Evolutionary conservation across 1,140 invertebrate species (phyloP).

Genomic region (Drosophila malerkotliana): DNA sequence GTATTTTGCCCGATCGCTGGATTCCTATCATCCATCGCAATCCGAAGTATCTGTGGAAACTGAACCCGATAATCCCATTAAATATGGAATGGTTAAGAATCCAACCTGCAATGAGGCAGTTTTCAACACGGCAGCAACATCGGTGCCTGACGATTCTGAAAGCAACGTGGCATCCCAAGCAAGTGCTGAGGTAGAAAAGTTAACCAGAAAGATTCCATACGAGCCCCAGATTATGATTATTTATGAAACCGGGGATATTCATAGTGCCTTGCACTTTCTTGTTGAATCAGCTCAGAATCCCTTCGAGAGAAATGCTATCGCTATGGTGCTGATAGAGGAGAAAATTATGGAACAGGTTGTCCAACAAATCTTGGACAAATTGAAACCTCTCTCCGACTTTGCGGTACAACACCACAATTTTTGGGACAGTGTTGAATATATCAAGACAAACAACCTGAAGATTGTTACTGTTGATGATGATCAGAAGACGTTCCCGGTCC

Average conservation of each 20-base stretch:
- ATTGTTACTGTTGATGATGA: slow-evolving; percentile 16
- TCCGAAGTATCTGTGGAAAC: not conserved
- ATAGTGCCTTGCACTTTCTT: slow-evolving; percentile 59
- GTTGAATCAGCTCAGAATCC: slow-evolving; percentile 51
- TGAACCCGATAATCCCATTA: not conserved
- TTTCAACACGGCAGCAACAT: not conserved
- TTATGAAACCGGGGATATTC: slow-evolving; percentile 53
- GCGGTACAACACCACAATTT: slow-evolving; percentile 19
- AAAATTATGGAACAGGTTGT: slow-evolving; percentile 38
- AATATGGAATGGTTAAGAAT: slow-evolving; percentile 14
- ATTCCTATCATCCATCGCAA: slow-evolving; percentile 7
- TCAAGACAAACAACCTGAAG: slow-evolving; percentile 22
- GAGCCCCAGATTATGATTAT: slow-evolving; percentile 62
- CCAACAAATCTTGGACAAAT: slow-evolving; percentile 14
- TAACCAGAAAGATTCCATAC: not conserved
- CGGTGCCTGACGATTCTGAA: not conserved
- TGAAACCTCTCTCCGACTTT: slow-evolving; percentile 19
- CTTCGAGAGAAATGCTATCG: slow-evolving; percentile 29
- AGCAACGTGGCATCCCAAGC: not conserved
- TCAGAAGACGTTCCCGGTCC: slow-evolving; percentile 16
- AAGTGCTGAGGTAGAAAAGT: not conserved
- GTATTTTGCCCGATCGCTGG: slow-evolving; percentile 28
- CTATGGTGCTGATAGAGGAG: slow-evolving; percentile 59
- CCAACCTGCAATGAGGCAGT: not conserved
- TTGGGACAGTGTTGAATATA: not conserved